Base-by-base conservation (phyloP, 2,113 vertebrate species). In the Triplophysa siluroides region DNA sequence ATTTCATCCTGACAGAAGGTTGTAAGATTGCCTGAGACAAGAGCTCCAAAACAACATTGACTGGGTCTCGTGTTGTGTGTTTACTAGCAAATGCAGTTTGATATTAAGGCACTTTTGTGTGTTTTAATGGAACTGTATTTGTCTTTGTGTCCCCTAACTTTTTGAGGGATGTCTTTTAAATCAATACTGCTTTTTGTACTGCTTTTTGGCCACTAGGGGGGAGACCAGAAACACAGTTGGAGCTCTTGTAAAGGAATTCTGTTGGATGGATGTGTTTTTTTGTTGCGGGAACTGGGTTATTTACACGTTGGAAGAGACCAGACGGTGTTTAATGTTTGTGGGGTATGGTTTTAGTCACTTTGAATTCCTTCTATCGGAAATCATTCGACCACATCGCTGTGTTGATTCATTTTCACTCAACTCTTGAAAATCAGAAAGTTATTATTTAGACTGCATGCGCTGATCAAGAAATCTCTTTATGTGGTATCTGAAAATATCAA, bases 171-270 rank as follows among this genome's bases (percentile, higher is more conserved):
- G 2, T 21, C 41, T 67, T 26, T 26, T 23, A 3, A 38, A 11
- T 83, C 75, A 86, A 78, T 89, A 67, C 82, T 6, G 16, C 6
- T 70, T 86, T 74, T 74, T n/a, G 76, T 89, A 67, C 82, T 6
- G 16, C 6, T 70, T 86, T 74, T 74, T n/a, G 76, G 83, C 90
- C 92, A 92, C 90, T 86, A 91, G 91, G 83, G 88, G 92, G 92
- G 86, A 91, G 90, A 83, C 87, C 87, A 83, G 87, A 87, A 85
- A 87, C 91, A 87, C 61, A 41, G 75, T 78, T 84, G 69, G 29
- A 45, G 29, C 2, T 19, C 41, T 76, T 47, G 7, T 6, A 63
- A 6, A 33, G 38, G 24, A 19, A 63, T 80, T 43, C 47, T 47
- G 14, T 29, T 62, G 64, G 21, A 47, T 23, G 18, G 11, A 43